Base-by-base conservation (phyloP, 2,113 vertebrate species). In the Myotis lucifugus region DNA sequence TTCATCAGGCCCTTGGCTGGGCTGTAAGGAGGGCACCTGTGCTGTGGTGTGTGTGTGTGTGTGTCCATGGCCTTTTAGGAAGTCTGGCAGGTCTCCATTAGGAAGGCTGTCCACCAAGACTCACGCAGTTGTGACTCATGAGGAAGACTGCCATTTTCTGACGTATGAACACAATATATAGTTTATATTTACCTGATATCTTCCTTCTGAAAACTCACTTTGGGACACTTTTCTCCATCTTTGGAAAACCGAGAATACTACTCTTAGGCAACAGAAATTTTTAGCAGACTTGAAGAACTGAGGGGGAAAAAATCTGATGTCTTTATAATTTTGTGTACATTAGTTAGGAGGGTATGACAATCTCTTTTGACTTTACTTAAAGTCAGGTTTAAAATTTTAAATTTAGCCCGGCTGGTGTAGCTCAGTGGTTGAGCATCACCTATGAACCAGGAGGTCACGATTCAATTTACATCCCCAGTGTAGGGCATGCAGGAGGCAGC, bases 71-170 rank as follows among this genome's bases (percentile, higher is more conserved):
- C 81, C 37, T 85, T 48, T 92, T 82, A 52, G 64, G 78, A 94
- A 76, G 52, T 69, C 54, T 95, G 66, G 11, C 37, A 73, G 77
- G 32, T 52, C 29, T 76, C 42, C 8, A 8, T 74, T 72, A 82
- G 61, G 61, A 87, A 94, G 40, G 46, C 27, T 81, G 27, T 86
- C 59, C 56, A 69, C 52, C 50, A 59, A 77, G 72, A 69, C 61
- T 82, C 67, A 84, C 23, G 95, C 79, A 81, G 2, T 19, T 85
- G 90, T 96, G 92, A 97, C 78, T 96, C 93, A 95, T 11, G 15
- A 69, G 32, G 59, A 91, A 88, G 73, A 50, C 32, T 46, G 70
- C 82, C 61, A 46, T 93, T 93, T 93, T 85, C 83, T 93, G 95
- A 95, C 34, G 93, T 78, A 93, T 13, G 61, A 81, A 32, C 32